Evolutionary conservation across 2,888 invertebrate genomes (phyloP).

Genomic region (Crematogaster levior): DNA sequence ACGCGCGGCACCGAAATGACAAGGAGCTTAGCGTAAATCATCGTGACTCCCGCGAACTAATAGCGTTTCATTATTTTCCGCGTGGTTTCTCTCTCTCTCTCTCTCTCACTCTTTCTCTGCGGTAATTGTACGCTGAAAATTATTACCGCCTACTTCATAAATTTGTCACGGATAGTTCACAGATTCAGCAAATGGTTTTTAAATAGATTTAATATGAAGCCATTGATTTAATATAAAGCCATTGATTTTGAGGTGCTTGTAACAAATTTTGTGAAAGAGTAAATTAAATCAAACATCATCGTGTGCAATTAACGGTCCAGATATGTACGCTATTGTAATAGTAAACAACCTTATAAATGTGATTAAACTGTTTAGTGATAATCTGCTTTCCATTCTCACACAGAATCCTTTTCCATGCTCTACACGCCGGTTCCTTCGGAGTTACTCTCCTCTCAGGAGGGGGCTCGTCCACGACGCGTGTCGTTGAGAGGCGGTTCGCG

Average conservation of each 20-base stretch:
- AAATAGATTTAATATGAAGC: not conserved
- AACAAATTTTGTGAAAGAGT: not conserved
- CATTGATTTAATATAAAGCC: not conserved
- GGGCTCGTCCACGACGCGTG: conserved; percentile 44
- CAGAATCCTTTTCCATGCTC: not conserved
- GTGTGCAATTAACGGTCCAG: not conserved
- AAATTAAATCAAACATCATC: not conserved
- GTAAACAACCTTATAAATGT: not conserved
- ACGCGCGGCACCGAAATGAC: conserved; percentile 19
- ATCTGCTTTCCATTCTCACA: not conserved
- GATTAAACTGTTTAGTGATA: not conserved
- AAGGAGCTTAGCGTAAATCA: conserved; percentile 34
- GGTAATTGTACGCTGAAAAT: conserved; percentile 10
- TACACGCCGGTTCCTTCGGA: not conserved
- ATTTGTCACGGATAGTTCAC: not conserved
- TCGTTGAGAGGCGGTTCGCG: conserved; percentile 48
- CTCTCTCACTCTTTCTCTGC: not conserved
- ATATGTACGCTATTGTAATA: not conserved
- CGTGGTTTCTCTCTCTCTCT: not conserved
- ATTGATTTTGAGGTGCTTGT: not conserved
- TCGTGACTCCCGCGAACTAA: conserved; percentile 21
- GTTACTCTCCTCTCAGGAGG: not conserved
- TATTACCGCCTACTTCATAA: not conserved
- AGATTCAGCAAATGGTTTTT: not conserved
- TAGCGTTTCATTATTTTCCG: conserved; percentile 15